These are phyloP conservation scores for Stenichneumon culpator DNA, from an alignment of 2,888 invertebrate species.

Conservation along the genomic window DNA sequence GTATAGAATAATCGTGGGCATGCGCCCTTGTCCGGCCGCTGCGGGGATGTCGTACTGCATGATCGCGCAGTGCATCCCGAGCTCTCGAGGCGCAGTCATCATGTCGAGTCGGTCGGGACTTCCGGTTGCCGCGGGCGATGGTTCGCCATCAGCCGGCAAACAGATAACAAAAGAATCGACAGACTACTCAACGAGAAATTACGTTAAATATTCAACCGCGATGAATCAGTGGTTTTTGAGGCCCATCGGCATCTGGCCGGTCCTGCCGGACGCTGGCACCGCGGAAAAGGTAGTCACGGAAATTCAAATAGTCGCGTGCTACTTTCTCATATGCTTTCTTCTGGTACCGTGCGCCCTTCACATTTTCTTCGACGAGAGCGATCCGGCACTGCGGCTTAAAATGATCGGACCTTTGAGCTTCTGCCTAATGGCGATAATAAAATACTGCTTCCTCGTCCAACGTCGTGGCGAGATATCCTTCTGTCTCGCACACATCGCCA, in stretches of 20 bases:
- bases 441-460: slow-evolving; percentile 72
- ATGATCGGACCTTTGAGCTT: slow-evolving; percentile 76
- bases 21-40: not conserved
- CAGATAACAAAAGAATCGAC: not conserved
- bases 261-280: slow-evolving; percentile 1
- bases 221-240: slow-evolving; percentile 70
- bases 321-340: slow-evolving; percentile 72
- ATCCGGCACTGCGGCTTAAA: slow-evolving; percentile 68
- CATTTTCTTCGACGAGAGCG: slow-evolving; percentile 70
- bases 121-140: not conserved
- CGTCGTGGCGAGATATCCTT: slow-evolving; percentile 69
- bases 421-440: slow-evolving; percentile 74
- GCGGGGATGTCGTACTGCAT: not conserved
- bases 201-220: slow-evolving; percentile 64
- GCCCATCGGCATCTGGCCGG: slow-evolving; percentile 72
- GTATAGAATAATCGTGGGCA: not conserved
- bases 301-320: slow-evolving; percentile 64
- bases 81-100: not conserved
- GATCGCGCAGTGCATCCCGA: not conserved
- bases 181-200: slow-evolving; percentile 6
- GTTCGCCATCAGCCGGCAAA: not conserved
- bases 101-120: not conserved
- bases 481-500: slow-evolving; percentile 73
- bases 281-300: slow-evolving; percentile 46
- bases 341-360: slow-evolving; percentile 72